Percentiles rank a stretch among this genome's conserved stretches.
phyloP scores from a whole-genome alignment of 2,113 vertebrate genomes.

The Melanostigma gelatinosum region DNA sequence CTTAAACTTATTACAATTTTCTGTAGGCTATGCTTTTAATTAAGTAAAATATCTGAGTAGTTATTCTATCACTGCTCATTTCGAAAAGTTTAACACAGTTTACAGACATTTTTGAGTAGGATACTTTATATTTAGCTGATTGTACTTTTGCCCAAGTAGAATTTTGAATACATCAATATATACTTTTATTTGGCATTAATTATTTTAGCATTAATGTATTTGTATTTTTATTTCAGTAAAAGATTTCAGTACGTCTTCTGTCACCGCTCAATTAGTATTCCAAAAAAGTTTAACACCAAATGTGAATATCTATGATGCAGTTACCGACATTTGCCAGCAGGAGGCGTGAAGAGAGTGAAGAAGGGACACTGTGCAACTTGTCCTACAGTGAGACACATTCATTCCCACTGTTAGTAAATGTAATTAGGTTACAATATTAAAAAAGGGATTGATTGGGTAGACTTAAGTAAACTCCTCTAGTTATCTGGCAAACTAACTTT shows the following conservation, averaged over 20 bases:
- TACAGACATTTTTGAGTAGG: neutral
- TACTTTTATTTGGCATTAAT: neutral
- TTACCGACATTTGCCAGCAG: constrained; percentile 46
- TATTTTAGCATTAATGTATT: neutral
- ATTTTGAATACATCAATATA: neutral
- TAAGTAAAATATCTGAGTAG: neutral
- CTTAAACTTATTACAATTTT: neutral
- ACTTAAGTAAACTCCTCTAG: neutral
- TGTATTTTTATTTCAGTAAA: neutral
- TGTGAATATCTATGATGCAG: constrained; percentile 8
- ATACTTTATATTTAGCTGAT: neutral
- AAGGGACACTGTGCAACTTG: neutral
- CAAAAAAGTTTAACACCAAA: neutral
- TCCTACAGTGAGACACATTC: neutral
- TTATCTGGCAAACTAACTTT: neutral
- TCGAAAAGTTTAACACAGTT: neutral
- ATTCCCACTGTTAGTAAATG: neutral
- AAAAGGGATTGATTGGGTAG: neutral
- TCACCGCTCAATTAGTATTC: neutral
- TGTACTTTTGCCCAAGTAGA: neutral
- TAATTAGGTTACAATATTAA: neutral
- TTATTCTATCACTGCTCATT: no score
- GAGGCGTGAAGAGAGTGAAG: constrained; percentile 28
- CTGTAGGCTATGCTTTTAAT: neutral
- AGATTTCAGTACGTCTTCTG: neutral